Conservation (phyloP, 2,888 invertebrate species). For the Cryptocheilus praepositus region DNA sequence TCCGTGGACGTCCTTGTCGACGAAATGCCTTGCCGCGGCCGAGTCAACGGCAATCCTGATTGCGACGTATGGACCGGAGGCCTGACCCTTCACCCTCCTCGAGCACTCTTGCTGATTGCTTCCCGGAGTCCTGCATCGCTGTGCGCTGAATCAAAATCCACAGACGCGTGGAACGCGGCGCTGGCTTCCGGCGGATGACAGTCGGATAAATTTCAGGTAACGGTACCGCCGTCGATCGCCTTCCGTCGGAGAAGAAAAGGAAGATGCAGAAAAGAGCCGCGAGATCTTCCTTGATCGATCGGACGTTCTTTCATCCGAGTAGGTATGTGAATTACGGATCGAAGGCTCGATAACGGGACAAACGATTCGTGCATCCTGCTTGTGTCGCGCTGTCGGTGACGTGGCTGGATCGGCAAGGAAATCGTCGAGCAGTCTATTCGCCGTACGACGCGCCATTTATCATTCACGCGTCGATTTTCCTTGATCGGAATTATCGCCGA, state of each 20-base stretch:
- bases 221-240: conserved; percentile 18
- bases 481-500: too few relatives aligned
- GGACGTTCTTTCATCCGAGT: background rate
- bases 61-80: conserved; percentile 42
- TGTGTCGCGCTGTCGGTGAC: too few relatives aligned
- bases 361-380: too few relatives aligned
- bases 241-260: background rate
- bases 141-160: conserved; percentile 4
- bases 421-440: too few relatives aligned
- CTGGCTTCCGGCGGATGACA: background rate
- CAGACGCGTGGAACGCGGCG: conserved; percentile 10
- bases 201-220: conserved; percentile 39
- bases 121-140: conserved; percentile 4
- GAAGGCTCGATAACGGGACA: too few relatives aligned
- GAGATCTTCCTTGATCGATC: conserved; percentile 4
- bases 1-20: too few relatives aligned
- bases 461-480: too few relatives aligned
- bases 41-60: conserved; percentile 26
- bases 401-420: too few relatives aligned
- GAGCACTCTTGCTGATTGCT: conserved; percentile 21
- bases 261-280: background rate
- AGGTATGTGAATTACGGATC: too few relatives aligned
- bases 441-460: too few relatives aligned
- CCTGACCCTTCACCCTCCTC: conserved; percentile 40
- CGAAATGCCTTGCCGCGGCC: background rate